Evolutionary conservation across 2,888 invertebrate species (phyloP).

Genomic region (Hofmannophila pseudospretella): DNA sequence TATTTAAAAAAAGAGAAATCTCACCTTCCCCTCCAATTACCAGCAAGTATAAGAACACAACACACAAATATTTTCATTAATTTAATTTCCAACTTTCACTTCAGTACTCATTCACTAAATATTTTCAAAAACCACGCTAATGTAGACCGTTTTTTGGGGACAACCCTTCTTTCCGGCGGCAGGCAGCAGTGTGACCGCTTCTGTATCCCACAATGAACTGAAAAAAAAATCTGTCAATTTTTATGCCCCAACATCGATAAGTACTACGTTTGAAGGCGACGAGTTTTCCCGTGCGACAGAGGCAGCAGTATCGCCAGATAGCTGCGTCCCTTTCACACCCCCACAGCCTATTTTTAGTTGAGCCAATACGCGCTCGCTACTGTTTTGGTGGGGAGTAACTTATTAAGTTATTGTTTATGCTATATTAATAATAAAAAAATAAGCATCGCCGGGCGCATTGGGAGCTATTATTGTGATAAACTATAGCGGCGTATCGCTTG

Average conservation of each 20-base stretch:
- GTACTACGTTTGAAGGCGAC: conserved; percentile 71
- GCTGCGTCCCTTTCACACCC: conserved; percentile 48
- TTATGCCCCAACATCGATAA: conserved; percentile 76
- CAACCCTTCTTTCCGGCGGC: conserved; percentile 48
- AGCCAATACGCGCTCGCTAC: conserved; percentile 65
- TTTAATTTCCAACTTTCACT: conserved; percentile 14
- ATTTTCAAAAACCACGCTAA: conserved; percentile 27
- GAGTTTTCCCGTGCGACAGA: conserved; percentile 55
- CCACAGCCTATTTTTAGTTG: conserved; percentile 71
- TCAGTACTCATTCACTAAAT: conserved; percentile 18
- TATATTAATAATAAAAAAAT: conserved; percentile 74
- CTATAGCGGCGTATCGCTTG: conserved; percentile 44
- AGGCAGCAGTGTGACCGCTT: conserved; percentile 37
- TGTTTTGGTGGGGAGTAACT: conserved; percentile 66
- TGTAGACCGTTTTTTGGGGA: conserved; percentile 38
- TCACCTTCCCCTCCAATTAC: conserved; percentile 28
- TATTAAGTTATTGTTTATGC: conserved; percentile 77
- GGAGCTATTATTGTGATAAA: conserved; percentile 54
- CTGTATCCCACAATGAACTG: conserved; percentile 66
- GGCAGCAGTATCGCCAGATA: conserved; percentile 38
- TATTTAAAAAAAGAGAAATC: conserved; percentile 11
- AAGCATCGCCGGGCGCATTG: conserved; percentile 42
- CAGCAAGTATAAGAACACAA: conserved; percentile 23
- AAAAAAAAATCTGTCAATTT: conserved; percentile 78
- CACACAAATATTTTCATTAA: conserved; percentile 10